Percentiles rank a stretch among this genome's conserved stretches.
Conservation (phyloP, 2,888 invertebrate species). For the Phaonia tiefii region DNA sequence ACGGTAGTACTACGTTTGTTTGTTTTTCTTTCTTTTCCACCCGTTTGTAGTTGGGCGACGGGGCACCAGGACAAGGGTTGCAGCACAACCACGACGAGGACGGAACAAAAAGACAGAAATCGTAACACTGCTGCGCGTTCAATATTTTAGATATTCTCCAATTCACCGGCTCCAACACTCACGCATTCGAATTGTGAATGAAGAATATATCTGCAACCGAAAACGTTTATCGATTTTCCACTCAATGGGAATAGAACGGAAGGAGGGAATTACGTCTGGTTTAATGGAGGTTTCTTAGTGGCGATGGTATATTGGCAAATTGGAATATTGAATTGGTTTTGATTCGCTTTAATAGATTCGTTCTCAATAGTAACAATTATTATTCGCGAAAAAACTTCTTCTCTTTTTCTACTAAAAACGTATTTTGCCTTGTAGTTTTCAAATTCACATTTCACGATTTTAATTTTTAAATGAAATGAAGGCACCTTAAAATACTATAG, state of each 20-base stretch:
- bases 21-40: slow-evolving; percentile 33
- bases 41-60: slow-evolving; percentile 2
- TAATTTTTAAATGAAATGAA: too few species aligned
- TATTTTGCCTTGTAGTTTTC: slow-evolving; percentile 42
- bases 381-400: slow-evolving; percentile 18
- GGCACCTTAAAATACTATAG: slow-evolving; percentile 1
- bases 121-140: slow-evolving; percentile 50
- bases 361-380: slow-evolving; percentile 26
- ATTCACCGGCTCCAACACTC: slow-evolving; percentile 68
- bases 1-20: slow-evolving; percentile 38
- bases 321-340: slow-evolving; percentile 43
- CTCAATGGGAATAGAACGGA: slow-evolving; percentile 49
- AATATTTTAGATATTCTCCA: slow-evolving; percentile 55
- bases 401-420: not conserved
- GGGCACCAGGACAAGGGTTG: not conserved
- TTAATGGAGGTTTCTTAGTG: not conserved
- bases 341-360: slow-evolving; percentile 30
- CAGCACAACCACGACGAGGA: not conserved
- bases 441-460: too few species aligned
- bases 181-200: slow-evolving; percentile 31
- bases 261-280: slow-evolving; percentile 56
- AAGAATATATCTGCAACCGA: slow-evolving; percentile 67
- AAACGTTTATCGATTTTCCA: slow-evolving; percentile 72
- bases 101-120: slow-evolving; percentile 45
- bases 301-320: not conserved